A percentile compares a stretch with the other conserved stretches of the same genome.
phyloP scores from a whole-genome alignment of 2,113 vertebrate species.

The Gnathonemus longibarbis region DNA sequence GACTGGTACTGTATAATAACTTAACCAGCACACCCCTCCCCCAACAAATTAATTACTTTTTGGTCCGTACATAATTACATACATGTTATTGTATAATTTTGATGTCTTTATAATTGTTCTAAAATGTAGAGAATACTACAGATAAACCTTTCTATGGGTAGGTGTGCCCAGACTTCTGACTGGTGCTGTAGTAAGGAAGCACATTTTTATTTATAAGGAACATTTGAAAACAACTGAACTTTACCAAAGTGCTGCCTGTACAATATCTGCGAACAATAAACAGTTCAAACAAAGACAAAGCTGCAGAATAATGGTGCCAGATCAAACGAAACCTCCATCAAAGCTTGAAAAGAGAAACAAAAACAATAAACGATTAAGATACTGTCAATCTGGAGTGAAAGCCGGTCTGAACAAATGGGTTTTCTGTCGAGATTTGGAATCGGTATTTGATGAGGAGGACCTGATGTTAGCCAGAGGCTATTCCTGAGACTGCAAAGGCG shows the following conservation, averaged over 20 bases:
- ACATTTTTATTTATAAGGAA: neutral
- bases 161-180: too few species aligned
- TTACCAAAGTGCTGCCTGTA: neutral
- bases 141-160: too few species aligned
- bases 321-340: neutral
- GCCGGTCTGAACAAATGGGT: neutral
- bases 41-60: too few species aligned
- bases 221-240: neutral
- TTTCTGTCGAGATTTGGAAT: neutral
- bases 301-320: neutral
- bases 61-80: too few species aligned
- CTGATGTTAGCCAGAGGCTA: neutral
- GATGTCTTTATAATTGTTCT: too few species aligned
- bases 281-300: neutral
- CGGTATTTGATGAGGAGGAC: neutral
- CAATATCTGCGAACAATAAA: neutral
- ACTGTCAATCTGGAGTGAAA: neutral
- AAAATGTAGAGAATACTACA: neutral
- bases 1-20: neutral
- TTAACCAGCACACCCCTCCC: too few species aligned
- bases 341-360: neutral
- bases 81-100: too few species aligned
- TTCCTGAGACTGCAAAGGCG: too few species aligned
- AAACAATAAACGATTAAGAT: neutral
- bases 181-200: neutral